These are phyloP conservation scores for Caenorhabditis remanei DNA, from an alignment of 1,140 invertebrate genomes.

Conservation along the genomic window DNA sequence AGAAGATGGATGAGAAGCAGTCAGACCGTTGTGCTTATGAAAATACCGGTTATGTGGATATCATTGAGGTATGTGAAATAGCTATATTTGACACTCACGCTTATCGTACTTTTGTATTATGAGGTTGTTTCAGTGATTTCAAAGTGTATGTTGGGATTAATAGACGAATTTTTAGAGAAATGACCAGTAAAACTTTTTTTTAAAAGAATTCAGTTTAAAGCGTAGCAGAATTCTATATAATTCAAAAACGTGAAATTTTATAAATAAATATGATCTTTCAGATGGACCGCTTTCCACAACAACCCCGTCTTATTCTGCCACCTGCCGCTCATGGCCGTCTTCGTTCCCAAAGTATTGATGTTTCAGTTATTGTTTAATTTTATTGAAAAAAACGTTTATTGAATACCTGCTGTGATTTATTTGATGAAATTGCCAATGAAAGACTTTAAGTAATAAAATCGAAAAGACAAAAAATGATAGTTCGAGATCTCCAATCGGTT, in stretches of 20 bases:
- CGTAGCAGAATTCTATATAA: no score
- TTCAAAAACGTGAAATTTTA: background rate
- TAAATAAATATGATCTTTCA: background rate
- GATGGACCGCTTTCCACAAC: conserved; percentile 7
- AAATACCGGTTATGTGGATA: conserved; percentile 51
- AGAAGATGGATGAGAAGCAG: conserved; percentile 40
- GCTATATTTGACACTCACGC: conserved; percentile 4
- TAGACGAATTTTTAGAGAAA: no score
- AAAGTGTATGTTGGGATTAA: no score
- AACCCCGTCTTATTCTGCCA: conserved; percentile 13
- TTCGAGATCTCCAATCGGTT: conserved; percentile 46
- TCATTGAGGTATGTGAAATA: conserved; percentile 23
- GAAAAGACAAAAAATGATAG: background rate
- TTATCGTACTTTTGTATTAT: background rate
- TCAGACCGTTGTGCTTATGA: conserved; percentile 50
- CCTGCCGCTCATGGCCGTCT: conserved; percentile 6
- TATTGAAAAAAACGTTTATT: background rate
- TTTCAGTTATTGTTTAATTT: conserved; percentile 33
- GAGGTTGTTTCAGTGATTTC: no score
- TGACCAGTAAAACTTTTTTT: no score
- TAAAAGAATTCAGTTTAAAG: no score
- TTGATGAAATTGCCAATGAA: background rate
- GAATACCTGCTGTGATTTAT: conserved; percentile 34
- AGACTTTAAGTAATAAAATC: background rate
- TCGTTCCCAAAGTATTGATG: conserved; percentile 37